Evolutionary conservation across 1,140 invertebrate genomes (phyloP).

Genomic region (Parapsyche elsis): DNA sequence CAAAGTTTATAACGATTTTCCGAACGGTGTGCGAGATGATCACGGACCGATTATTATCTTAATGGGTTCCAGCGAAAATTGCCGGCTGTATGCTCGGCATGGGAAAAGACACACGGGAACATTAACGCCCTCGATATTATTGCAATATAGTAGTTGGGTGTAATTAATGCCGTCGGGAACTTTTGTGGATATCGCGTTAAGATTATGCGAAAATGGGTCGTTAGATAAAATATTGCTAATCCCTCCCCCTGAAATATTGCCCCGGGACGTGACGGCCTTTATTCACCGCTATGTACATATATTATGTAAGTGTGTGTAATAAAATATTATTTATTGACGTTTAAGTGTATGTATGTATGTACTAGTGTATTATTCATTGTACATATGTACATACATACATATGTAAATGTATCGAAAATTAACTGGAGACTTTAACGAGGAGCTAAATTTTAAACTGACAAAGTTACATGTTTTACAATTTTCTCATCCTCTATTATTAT

Average conservation of each 20-base stretch:
- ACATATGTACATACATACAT: too few species aligned
- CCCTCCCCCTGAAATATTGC: slow-evolving; percentile 21
- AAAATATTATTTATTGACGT: too few species aligned
- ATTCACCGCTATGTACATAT: background rate
- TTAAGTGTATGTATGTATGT: too few species aligned
- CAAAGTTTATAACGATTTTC: slow-evolving; percentile 18
- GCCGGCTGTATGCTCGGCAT: slow-evolving; percentile 19
- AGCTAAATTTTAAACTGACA: background rate
- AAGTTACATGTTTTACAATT: too few species aligned
- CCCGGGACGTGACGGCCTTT: slow-evolving; percentile 31
- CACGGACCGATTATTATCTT: slow-evolving; percentile 53
- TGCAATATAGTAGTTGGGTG: background rate
- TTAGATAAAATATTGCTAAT: slow-evolving; percentile 47
- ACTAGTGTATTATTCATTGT: too few species aligned
- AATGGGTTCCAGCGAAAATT: slow-evolving; percentile 54
- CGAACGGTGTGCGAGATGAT: slow-evolving; percentile 49
- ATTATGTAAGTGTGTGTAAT: too few species aligned
- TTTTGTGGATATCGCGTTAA: slow-evolving; percentile 47
- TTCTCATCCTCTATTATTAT: too few species aligned
- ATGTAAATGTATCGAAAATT: background rate
- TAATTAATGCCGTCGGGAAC: slow-evolving; percentile 42
- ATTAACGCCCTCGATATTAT: slow-evolving; percentile 44
- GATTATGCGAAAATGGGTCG: slow-evolving; percentile 51
- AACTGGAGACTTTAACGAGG: background rate
- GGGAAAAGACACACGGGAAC: slow-evolving; percentile 30